Evolutionary conservation across 2,888 invertebrate genomes (phyloP), one percentile per base, ranked within the genome.

Genomic region (Pammene fasciana): DNA sequence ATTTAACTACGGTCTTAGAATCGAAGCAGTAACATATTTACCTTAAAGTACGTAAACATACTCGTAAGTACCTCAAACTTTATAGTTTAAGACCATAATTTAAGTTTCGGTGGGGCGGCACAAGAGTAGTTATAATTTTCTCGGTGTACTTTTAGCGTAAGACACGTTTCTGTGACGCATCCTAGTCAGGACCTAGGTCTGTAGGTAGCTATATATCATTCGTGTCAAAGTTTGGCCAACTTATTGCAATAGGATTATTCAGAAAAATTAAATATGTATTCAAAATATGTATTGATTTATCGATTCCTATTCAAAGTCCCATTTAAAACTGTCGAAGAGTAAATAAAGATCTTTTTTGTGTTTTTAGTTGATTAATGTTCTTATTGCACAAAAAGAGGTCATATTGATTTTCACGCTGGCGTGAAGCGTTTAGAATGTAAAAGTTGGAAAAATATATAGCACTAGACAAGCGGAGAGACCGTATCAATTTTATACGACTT

Each of bases 101-200:
- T 46, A 61, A 46, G 45, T 60, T 60, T 60, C 52, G 50, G 54
- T 79, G 84, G 87, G 85, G 86, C 82, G 85, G 89, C 90, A 86
- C 85, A 84, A 84, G 73, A 75, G 73, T 74, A 76, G 79, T 75
- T 78, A 77, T 76, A 82, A 81, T 76, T 82, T 45, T 34, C 26
- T 82, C 78, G 78, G 80, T 86, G 82, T 89, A 87, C 73, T 85
- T 79, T 76, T 89, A 87, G 85, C 72, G 70, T 86, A 84, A 86
- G 82, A 72, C 80, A 85, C 84, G 73, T 81, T 80, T 82, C 87
- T 89, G 88, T 89, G 89, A 88, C 84, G 78, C 80, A 78, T 80
- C 79, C 90, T 90, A 90, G 90, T 90, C 90, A 90, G 75, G 71
- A 73, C 75, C 70, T 78, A 79, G 77, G 78, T 65, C 45, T 52